Base-by-base conservation (phyloP, 1,140 invertebrate species). In the Antheraea pernyi region DNA sequence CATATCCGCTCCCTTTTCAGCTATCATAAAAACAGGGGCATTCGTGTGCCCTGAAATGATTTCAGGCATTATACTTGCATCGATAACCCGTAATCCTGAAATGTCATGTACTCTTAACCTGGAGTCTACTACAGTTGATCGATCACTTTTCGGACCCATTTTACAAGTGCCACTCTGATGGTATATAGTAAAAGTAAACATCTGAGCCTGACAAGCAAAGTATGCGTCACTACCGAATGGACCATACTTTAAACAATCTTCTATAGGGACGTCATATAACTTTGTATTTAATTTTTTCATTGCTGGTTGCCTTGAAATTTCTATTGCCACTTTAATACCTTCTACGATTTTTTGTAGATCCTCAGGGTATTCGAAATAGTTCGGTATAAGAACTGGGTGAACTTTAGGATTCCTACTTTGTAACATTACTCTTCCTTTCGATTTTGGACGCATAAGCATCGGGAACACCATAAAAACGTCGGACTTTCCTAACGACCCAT, bases 111-210 rank as follows among this genome's bases (percentile, higher is more conserved):
- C 96, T 71, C 94, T 91, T 67, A 97, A 83, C 71, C 94, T 93
- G 0, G 94, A 91, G 86, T 96, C 94, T 0, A 97, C 96, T 0
- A 97, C 96, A 8, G 96, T 94, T 0, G 93, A 91, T 0, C 93
- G 93, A 85, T 97, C 96, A 0, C 72, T 87, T 36, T 80, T 72
- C 0, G 94, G 92, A 0, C 97, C 97, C 97, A 98, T 98, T 89
- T 97, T 98, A 80, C 96, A 96, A 0, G 97, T 98, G 0, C 97
- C 97, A 16, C 95, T 94, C 66, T 96, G 95, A 81, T 98, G 97
- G 81, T 97, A 97, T 63, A 97, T 95, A 3, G 95, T 96, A 68
- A 95, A 94, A 0, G 96, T 96, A 36, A 96, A 94, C 80, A 95
- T 94, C 59, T 94, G 90, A 0, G 94, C 93, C 71, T 95, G 94